Evolutionary conservation across 2,113 vertebrate species (phyloP), one percentile per base, ranked within the genome.

Genomic region (Epinephelus lanceolatus): DNA sequence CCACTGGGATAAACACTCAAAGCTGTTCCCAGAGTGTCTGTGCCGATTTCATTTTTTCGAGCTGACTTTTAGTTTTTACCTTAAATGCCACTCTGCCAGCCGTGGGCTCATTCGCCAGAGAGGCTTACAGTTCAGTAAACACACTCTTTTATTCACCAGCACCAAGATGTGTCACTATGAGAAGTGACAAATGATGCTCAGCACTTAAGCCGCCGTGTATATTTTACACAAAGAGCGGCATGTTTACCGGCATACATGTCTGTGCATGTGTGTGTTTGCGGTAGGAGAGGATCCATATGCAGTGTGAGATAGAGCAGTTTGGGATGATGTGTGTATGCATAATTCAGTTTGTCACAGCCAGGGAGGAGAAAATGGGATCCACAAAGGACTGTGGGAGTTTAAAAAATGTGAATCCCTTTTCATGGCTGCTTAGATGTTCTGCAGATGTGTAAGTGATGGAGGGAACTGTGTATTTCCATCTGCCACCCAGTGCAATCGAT

Each of bases 401-500:
- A 17, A 60, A 84, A 85, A 86, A 80, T 78, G 51, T 17, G 72
- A 87, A 92, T 94, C 84, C 66, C n/a, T 55, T 91, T 91, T 88
- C 85, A 91, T 83, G 90, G 85, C 65, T 84, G 45, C 81, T 81
- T 83, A 74, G 71, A 89, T 83, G 70, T 88, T 76, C 89, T 33
- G 56, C 75, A 86, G 79, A 82, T 76, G 63, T 76, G 52, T 68
- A 45, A 78, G 49, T 42, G 85, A 78, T 69, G 71, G 62, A 59
- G 80, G 74, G 17, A 82, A 53, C 73, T 17, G 19, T 18, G 65
- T 72, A 57, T 68, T 81, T 74, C 67, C 68, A 86, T 72, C 57
- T 30, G 63, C 57, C 73, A 80, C 45, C 49, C 71, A 37, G 47
- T 65, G 62, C 60, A 69, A 75, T 72, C 72, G 12, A 61, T 77